Evolutionary conservation across 2,888 invertebrate species (phyloP).

Genomic region (Aradus depressus): DNA sequence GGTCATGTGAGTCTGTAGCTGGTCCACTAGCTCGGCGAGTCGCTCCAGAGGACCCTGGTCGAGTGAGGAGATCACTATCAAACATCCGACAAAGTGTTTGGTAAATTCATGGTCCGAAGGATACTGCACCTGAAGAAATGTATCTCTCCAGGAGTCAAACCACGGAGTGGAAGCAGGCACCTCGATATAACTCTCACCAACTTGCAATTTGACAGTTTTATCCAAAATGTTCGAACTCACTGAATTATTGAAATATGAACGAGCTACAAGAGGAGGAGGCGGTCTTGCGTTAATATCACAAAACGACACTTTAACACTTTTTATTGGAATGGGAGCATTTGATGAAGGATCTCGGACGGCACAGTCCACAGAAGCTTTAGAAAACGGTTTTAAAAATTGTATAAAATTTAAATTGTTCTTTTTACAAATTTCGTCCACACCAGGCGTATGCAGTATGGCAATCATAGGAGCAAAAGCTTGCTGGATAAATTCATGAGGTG

Average conservation of each 20-base stretch:
- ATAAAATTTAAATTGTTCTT: constrained; percentile 86
- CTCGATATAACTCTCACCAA: constrained; percentile 52
- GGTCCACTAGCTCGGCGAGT: constrained; percentile 67
- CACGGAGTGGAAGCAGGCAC: constrained; percentile 74
- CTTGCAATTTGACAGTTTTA: constrained; percentile 44
- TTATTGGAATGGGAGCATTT: constrained; percentile 57
- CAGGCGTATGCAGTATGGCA: constrained; percentile 69
- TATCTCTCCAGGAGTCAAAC: constrained; percentile 92
- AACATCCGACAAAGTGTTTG: constrained; percentile 72
- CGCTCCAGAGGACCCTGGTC: constrained; percentile 58
- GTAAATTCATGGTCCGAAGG: constrained; percentile 95
- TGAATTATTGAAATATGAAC: constrained; percentile 75
- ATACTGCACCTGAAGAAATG: constrained; percentile 75
- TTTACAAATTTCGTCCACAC: constrained; percentile 71
- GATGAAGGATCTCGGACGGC: constrained; percentile 71
- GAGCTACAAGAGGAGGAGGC: constrained; percentile 67
- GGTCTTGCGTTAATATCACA: constrained; percentile 73
- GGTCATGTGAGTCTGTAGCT: constrained; percentile 66
- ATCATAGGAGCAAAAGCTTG: constrained; percentile 82
- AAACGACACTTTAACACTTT: constrained; percentile 65
- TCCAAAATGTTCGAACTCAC: constrained; percentile 51
- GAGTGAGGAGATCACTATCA: constrained; percentile 45
- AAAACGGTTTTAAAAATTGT: constrained; percentile 84
- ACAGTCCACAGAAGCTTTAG: constrained; percentile 63
- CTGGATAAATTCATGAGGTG: constrained; percentile 76